A percentile compares a stretch with the other conserved stretches of the same genome.
Evolutionary conservation across 2,113 vertebrate species (phyloP).

Genomic region (Corythornis cristatus): DNA sequence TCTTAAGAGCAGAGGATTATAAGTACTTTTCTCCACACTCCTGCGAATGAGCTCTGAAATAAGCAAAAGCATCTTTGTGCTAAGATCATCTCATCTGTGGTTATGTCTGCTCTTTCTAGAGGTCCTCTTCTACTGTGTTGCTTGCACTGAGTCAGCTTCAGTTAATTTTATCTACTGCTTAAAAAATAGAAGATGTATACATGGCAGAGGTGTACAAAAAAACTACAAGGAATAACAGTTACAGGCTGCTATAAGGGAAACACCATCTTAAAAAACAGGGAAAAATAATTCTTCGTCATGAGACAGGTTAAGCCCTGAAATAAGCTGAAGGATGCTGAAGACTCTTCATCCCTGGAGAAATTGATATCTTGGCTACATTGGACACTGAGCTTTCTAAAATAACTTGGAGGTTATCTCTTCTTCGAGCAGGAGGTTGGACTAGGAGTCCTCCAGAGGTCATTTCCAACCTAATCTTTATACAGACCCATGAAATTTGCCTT

Average conservation of each 20-base stretch:
- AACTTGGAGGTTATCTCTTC: not conserved
- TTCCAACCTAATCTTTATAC: not conserved
- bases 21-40: fast-evolving
- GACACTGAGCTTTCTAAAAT: not conserved
- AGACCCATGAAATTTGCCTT: not conserved
- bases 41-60: not conserved
- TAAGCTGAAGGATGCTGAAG: not conserved
- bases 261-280: not conserved
- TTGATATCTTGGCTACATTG: fast-evolving
- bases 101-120: not conserved
- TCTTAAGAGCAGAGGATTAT: not conserved
- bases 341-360: not conserved
- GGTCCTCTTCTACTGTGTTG: not conserved
- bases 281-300: not conserved
- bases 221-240: not conserved
- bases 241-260: not conserved
- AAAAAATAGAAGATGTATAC: not conserved
- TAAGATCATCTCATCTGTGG: not conserved
- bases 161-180: not conserved
- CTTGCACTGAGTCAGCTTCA: not conserved
- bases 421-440: not conserved
- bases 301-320: not conserved
- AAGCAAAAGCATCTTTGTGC: not conserved
- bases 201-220: not conserved
- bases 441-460: not conserved